Conservation (phyloP, 2,888 invertebrate species). For the Myathropa florea region DNA sequence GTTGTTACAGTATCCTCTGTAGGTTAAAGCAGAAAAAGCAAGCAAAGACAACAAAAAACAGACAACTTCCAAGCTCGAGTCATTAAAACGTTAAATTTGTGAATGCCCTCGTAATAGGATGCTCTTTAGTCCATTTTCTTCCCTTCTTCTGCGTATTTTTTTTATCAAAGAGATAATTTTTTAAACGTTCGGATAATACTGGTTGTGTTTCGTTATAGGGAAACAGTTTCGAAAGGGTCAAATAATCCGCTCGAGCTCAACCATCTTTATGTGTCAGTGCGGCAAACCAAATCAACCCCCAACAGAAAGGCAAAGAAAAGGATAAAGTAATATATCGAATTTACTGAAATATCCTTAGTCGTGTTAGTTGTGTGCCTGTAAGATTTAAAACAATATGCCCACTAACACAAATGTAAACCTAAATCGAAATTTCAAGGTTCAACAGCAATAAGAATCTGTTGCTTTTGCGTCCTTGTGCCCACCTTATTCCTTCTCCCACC, state of each 20-base stretch:
- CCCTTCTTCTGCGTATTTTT: background rate
- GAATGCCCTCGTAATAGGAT: slow-evolving; percentile 6
- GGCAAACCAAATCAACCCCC: background rate
- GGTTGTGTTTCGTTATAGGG: slow-evolving; percentile 5
- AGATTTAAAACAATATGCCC: slow-evolving; percentile 11
- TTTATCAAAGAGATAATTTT: slow-evolving; percentile 41
- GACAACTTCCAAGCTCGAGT: background rate
- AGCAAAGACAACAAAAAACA: background rate
- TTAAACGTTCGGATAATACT: slow-evolving; percentile 17
- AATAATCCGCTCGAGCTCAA: slow-evolving; percentile 38
- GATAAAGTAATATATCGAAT: slow-evolving; percentile 27
- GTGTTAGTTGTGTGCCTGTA: background rate
- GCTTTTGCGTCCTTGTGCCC: slow-evolving; percentile 28
- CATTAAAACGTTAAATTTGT: slow-evolving; percentile 49
- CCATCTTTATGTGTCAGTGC: slow-evolving; percentile 37
- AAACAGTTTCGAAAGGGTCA: slow-evolving; percentile 34
- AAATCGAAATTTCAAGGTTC: slow-evolving; percentile 43
- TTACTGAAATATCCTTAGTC: slow-evolving; percentile 1
- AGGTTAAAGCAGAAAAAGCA: background rate
- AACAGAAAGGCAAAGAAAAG: background rate
- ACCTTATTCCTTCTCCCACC: background rate
- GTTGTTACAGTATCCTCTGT: background rate
- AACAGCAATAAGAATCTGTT: slow-evolving; percentile 52
- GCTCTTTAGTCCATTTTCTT: background rate
- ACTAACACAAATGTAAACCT: background rate